Evolutionary conservation across 2,797 vertebrate species (phyloP).

Genomic region (Acipenser oxyrinchus): DNA sequence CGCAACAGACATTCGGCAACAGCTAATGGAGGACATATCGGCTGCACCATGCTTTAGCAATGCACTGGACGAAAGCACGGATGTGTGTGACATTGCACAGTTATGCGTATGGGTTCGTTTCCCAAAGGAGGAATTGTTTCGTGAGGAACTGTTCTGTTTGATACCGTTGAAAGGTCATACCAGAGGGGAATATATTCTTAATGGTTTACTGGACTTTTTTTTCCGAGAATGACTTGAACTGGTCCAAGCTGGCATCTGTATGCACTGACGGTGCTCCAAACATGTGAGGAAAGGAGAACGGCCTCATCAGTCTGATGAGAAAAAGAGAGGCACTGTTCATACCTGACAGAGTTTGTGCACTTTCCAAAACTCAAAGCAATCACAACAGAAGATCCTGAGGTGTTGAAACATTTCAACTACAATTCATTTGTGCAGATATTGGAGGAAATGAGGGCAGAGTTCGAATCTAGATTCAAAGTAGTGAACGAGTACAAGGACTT

Average conservation of each 20-base stretch:
- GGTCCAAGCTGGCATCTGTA: not conserved
- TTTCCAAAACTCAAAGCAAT: slow-evolving; percentile 4
- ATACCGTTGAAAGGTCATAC: not conserved
- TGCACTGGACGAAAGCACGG: not conserved
- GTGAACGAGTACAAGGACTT: not conserved
- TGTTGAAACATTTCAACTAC: not conserved
- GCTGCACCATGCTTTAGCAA: not conserved
- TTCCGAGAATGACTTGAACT: not conserved
- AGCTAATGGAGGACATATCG: not conserved
- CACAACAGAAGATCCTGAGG: not conserved
- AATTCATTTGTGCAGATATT: slow-evolving; percentile 5
- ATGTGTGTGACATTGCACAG: not conserved
- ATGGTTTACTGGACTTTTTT: not conserved
- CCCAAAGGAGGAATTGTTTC: not conserved
- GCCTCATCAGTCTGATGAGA: slow-evolving; percentile 1
- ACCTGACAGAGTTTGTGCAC: slow-evolving; percentile 4
- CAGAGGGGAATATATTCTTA: not conserved
- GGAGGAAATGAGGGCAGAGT: slow-evolving; percentile 1
- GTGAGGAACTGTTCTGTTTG: not conserved
- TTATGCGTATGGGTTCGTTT: not conserved
- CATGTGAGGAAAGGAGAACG: not conserved
- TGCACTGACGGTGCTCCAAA: not conserved
- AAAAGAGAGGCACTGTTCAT: not conserved
- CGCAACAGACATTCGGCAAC: not conserved
- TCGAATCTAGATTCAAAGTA: not conserved